Base-by-base conservation (phyloP, 2,797 vertebrate genomes). In the Margarornis squamiger region DNA sequence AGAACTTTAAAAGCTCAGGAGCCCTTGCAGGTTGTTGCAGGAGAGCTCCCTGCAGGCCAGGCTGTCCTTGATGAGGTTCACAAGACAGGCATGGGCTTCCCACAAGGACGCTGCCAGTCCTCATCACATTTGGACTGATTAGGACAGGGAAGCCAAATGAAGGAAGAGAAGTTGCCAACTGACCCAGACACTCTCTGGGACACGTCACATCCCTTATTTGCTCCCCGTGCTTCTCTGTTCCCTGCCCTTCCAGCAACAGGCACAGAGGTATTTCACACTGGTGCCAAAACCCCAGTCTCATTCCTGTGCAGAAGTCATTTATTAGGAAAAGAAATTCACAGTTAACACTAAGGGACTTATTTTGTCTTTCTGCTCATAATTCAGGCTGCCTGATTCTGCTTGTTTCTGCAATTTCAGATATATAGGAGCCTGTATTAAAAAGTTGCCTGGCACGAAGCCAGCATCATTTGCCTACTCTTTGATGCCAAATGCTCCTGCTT, bases 401-500 rank as follows among this genome's bases (percentile, higher is more conserved):
- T 11, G 21, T 80, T 76, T 32, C 95, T 86, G 74, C 58, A 63
- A 8, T 58, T 71, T 52, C 34, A 21, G 27, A 46, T 17, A 55
- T 7, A 17, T 2, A 20, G 0, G 7, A 91, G 41, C 24, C 66
- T n/a, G 7, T 30, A 85, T 78, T 77, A 48, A 84, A 85, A 70
- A 85, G 82, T 18, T 79, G 86, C 49, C 90, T 93, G 85, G 94
- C 91, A 85, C 16, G 3, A 29, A 34, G 67, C 76, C 57, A 0
- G 71, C 72, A 55, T 91, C 74, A 3, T 91, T 84, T 75, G 70
- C 89, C 85, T 86, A 11, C 92, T 83, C 63, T 49, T n/a, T 16
- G 70, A 43, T 68, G 61, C 95, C 96, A 93, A 59, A 91, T 18
- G 45, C 66, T 89, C 77, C 55, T n/a, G 45, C 32, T 68, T 94